Percentiles rank a stretch among this genome's conserved stretches.
Conservation (phyloP, 2,888 invertebrate species). For the Bembecia ichneumoniformis region DNA sequence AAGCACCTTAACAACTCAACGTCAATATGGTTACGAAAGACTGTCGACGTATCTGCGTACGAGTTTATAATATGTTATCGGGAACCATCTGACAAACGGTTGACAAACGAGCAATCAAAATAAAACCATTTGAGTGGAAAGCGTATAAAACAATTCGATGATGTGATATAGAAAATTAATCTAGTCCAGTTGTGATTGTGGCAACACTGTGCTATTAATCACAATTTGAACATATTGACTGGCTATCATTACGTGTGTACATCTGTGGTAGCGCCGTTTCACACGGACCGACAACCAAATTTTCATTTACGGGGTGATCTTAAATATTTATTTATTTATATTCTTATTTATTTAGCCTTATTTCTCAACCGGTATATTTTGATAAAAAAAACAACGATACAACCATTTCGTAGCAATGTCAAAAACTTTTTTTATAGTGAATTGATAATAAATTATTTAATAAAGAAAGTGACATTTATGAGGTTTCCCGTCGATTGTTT, state of each 20-base stretch:
- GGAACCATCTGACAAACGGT: slow-evolving; percentile 23
- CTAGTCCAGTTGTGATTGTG: slow-evolving; percentile 13
- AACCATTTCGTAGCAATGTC: too few relatives aligned
- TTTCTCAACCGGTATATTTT: too few relatives aligned
- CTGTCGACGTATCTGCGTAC: too few relatives aligned
- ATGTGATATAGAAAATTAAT: background rate
- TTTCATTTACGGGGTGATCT: background rate
- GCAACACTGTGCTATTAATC: slow-evolving; percentile 47
- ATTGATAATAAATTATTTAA: too few relatives aligned
- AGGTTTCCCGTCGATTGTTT: too few relatives aligned
- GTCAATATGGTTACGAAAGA: too few relatives aligned
- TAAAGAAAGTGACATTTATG: too few relatives aligned
- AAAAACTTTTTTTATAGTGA: too few relatives aligned
- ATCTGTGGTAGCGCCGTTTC: slow-evolving; percentile 45
- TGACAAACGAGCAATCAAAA: slow-evolving; percentile 19
- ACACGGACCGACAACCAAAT: slow-evolving; percentile 21
- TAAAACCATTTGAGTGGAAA: slow-evolving; percentile 24
- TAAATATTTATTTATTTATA: background rate
- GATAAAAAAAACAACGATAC: too few relatives aligned
- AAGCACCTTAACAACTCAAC: too few relatives aligned
- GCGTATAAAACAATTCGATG: slow-evolving; percentile 8
- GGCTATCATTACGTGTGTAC: slow-evolving; percentile 42
- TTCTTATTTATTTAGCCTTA: too few relatives aligned
- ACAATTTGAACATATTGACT: slow-evolving; percentile 65
- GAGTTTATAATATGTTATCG: too few relatives aligned